Percentiles rank a stretch among this genome's conserved stretches.
Conservation (phyloP, 2,797 vertebrate genomes). For the Carapus acus region DNA sequence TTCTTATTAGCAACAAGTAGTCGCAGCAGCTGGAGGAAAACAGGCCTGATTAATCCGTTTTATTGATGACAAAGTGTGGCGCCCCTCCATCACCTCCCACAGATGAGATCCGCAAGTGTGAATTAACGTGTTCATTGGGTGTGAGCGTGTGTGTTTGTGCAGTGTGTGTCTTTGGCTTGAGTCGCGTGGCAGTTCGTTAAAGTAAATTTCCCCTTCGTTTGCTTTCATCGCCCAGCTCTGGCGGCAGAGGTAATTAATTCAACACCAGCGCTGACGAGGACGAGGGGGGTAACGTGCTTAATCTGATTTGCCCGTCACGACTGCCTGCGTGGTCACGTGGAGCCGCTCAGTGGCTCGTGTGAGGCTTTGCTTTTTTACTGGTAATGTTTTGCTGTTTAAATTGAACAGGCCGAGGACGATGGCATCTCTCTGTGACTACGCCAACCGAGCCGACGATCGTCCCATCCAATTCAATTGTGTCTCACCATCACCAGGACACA, state of each 20-base stretch:
- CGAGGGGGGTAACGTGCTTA: constrained; percentile 40
- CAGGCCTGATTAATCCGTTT: constrained; percentile 18
- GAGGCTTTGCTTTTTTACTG: constrained; percentile 46
- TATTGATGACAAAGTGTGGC: constrained; percentile 25
- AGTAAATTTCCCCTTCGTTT: constrained; percentile 30
- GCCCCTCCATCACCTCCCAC: constrained; percentile 1
- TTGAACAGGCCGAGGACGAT: constrained; percentile 37
- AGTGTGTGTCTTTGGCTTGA: constrained; percentile 15
- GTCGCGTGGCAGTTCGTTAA: constrained; percentile 20
- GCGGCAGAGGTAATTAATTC: constrained; percentile 48
- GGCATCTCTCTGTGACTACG: no score
- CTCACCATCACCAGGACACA: no score
- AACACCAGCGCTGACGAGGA: constrained; percentile 44
- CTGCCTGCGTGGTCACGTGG: constrained; percentile 40
- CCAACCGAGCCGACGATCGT: no score
- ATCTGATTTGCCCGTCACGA: constrained; percentile 43
- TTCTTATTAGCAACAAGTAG: neutral
- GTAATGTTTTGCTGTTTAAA: constrained; percentile 28
- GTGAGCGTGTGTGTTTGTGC: constrained; percentile 10
- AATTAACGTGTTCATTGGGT: neutral
- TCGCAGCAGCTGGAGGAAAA: constrained; percentile 1
- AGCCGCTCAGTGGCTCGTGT: constrained; percentile 46
- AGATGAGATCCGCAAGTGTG: constrained; percentile 5
- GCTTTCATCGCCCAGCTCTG: constrained; percentile 37
- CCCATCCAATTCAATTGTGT: no score